phyloP scores from a whole-genome alignment of 1,140 invertebrate genomes.

The Tenebrio molitor region DNA sequence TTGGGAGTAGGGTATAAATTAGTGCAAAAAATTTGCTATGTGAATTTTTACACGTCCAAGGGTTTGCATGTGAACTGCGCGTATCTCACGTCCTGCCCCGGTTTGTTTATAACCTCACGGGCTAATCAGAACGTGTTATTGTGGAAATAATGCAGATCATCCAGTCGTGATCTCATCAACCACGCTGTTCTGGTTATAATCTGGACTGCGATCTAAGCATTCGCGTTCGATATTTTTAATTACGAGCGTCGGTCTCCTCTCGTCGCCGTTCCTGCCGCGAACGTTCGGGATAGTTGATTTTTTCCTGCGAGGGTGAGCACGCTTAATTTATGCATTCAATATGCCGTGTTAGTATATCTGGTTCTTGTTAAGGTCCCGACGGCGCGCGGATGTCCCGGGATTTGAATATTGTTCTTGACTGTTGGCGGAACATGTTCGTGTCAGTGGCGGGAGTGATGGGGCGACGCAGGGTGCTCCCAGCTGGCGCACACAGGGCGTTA shows the following conservation, averaged over 20 bases:
- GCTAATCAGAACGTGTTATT: constrained; percentile 57
- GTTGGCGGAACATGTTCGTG: constrained; percentile 32
- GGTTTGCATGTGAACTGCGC: constrained; percentile 37
- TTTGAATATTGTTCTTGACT: constrained; percentile 37
- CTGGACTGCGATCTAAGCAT: constrained; percentile 44
- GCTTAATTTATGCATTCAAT: constrained; percentile 35
- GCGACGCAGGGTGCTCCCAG: constrained; percentile 14
- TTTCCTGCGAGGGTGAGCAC: neutral
- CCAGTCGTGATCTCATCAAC: constrained; percentile 51
- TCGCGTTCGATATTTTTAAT: constrained; percentile 49
- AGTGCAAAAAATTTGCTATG: constrained; percentile 26
- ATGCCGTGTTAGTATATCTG: constrained; percentile 31
- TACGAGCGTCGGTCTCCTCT: constrained; percentile 20
- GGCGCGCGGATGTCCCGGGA: constrained; percentile 21
- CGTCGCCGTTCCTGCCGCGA: neutral
- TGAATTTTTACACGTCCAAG: constrained; percentile 29
- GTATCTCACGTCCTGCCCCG: constrained; percentile 48
- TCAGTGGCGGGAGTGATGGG: constrained; percentile 22
- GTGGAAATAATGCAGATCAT: constrained; percentile 55
- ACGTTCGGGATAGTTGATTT: constrained; percentile 9
- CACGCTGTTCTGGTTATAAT: constrained; percentile 44
- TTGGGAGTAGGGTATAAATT: neutral
- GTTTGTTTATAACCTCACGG: constrained; percentile 47
- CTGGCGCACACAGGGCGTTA: constrained; percentile 37
- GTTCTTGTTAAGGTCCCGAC: constrained; percentile 10